Evolutionary conservation across 1,140 invertebrate genomes (phyloP).

Genomic region (Ceratina calcarata): DNA sequence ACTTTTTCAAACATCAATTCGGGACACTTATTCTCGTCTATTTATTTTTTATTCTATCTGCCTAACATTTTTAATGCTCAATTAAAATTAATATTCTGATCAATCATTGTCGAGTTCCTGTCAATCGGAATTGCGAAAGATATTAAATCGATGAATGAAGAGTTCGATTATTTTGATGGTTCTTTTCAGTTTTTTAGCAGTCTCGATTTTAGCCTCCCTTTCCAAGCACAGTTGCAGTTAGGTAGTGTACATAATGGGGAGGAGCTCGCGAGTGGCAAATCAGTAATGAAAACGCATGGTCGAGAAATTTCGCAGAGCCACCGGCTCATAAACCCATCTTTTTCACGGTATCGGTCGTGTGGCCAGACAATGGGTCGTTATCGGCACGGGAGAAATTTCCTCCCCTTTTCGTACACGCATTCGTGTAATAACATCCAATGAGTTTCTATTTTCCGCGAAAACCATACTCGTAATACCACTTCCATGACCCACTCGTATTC

Average conservation of each 20-base stretch:
- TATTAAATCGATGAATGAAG: too few species aligned
- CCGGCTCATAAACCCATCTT: slow-evolving; percentile 38
- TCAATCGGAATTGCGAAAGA: too few species aligned
- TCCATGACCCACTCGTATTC: background rate
- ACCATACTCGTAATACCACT: slow-evolving; percentile 9
- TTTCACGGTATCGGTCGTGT: slow-evolving; percentile 17
- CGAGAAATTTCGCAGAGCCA: slow-evolving; percentile 24
- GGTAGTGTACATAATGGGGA: background rate
- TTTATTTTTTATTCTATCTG: too few species aligned
- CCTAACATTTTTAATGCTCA: too few species aligned
- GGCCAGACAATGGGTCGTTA: slow-evolving; percentile 58
- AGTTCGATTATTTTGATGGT: too few species aligned
- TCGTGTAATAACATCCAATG: slow-evolving; percentile 41
- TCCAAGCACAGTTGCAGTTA: too few species aligned
- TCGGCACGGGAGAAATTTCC: slow-evolving; percentile 43
- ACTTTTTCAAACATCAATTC: too few species aligned
- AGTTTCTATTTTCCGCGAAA: slow-evolving; percentile 44
- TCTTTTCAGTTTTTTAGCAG: too few species aligned
- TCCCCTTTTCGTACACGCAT: slow-evolving; percentile 5
- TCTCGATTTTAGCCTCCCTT: too few species aligned
- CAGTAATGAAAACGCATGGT: slow-evolving; percentile 38
- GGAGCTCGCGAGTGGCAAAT: slow-evolving; percentile 1
- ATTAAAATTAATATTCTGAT: too few species aligned
- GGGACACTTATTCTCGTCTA: too few species aligned
- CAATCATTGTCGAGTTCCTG: too few species aligned